Evolutionary conservation across 1,140 invertebrate genomes (phyloP).

Genomic region (Mercenaria mercenaria): DNA sequence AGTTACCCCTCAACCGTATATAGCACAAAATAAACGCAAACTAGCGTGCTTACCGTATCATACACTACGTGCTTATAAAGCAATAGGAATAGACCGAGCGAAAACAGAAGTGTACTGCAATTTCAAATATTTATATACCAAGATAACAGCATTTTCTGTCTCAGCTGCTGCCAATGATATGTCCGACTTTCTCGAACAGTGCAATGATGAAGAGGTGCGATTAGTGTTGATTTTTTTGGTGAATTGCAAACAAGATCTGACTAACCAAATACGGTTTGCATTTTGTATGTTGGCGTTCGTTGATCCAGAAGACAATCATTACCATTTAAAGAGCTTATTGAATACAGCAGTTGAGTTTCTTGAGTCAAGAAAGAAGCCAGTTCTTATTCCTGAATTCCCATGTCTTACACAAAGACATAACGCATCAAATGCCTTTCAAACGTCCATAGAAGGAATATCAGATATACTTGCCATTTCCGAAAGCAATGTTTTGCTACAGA

Average conservation of each 20-base stretch:
- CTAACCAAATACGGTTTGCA: slow-evolving; percentile 59
- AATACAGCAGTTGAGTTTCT: slow-evolving; percentile 68
- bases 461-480: slow-evolving; percentile 20
- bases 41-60: slow-evolving; percentile 78
- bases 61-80: slow-evolving; percentile 63
- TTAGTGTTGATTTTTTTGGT: slow-evolving; percentile 69
- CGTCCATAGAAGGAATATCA: slow-evolving; percentile 39
- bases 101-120: slow-evolving; percentile 78
- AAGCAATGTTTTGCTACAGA: background rate
- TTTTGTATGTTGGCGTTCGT: slow-evolving; percentile 73
- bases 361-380: slow-evolving; percentile 15
- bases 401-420: slow-evolving; percentile 72
- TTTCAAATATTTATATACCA: slow-evolving; percentile 73
- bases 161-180: slow-evolving; percentile 69
- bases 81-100: slow-evolving; percentile 55
- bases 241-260: slow-evolving; percentile 55
- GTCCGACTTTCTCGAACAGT: slow-evolving; percentile 64
- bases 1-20: slow-evolving; percentile 77
- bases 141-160: slow-evolving; percentile 70
- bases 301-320: slow-evolving; percentile 29
- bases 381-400: slow-evolving; percentile 77
- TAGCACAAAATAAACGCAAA: slow-evolving; percentile 73
- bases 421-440: slow-evolving; percentile 37
- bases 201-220: slow-evolving; percentile 76
- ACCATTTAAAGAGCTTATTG: slow-evolving; percentile 63